These are phyloP conservation scores for Nesospiza acunhae DNA, from an alignment of 2,113 vertebrate species.

Conservation along the genomic window DNA sequence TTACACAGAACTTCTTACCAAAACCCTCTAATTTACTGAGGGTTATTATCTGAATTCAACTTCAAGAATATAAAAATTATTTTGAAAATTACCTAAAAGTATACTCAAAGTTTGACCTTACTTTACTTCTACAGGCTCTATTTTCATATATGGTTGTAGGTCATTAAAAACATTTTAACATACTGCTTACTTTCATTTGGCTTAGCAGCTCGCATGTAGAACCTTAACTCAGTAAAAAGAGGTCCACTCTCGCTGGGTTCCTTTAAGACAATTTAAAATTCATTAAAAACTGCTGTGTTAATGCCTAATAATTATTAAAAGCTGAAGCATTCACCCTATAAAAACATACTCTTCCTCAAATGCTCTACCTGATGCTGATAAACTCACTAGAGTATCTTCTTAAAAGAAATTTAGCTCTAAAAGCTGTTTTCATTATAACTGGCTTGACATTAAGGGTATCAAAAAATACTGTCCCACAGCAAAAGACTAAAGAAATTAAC, in stretches of 20 bases:
- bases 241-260: constrained; percentile 96
- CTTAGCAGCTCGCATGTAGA: constrained; percentile 96
- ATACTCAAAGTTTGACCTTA: not conserved
- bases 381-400: not conserved
- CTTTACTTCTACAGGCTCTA: not conserved
- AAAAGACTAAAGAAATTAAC: not conserved
- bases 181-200: constrained; percentile 90
- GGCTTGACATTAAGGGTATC: not conserved
- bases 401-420: not conserved
- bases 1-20: not conserved
- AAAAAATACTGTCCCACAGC: not conserved
- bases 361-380: not conserved
- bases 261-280: constrained; percentile 76
- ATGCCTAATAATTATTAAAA: not conserved
- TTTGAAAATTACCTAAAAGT: not conserved
- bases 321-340: not conserved
- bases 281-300: not conserved
- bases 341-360: not conserved
- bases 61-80: not conserved
- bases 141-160: constrained; percentile 23
- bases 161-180: constrained; percentile 57
- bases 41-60: not conserved
- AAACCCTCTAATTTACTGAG: not conserved
- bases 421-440: not conserved
- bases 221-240: constrained; percentile 94